These are phyloP conservation scores for Pelmatolapia mariae DNA, from an alignment of 2,113 vertebrate species.

Conservation along the genomic window DNA sequence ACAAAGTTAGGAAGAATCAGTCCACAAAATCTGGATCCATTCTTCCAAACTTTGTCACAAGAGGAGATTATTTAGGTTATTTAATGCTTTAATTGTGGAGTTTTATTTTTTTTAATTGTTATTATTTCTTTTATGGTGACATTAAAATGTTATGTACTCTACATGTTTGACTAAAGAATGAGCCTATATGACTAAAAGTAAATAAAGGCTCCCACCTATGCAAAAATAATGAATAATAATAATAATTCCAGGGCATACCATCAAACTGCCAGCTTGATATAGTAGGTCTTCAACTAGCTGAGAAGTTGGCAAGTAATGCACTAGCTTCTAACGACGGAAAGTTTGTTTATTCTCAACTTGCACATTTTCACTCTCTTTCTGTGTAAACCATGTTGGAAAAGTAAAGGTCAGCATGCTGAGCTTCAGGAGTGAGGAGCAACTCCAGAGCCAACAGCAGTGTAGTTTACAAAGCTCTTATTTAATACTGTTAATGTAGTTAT, in stretches of 20 bases:
- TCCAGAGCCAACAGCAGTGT: background rate
- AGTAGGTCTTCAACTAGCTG: background rate
- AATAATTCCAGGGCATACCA: background rate
- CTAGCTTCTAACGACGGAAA: background rate
- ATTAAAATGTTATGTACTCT: background rate
- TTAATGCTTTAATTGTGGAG: background rate
- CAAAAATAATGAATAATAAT: background rate
- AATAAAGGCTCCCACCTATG: background rate
- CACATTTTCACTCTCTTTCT: background rate
- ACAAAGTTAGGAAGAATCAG: background rate
- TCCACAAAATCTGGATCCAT: background rate
- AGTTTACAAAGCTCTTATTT: background rate
- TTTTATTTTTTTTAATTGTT: background rate
- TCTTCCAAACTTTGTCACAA: background rate
- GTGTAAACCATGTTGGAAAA: background rate
- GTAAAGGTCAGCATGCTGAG: background rate
- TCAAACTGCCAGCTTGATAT: background rate
- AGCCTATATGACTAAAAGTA: background rate
- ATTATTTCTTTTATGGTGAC: background rate
- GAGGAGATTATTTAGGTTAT: background rate
- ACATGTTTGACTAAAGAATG: background rate
- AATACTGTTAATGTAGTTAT: background rate
- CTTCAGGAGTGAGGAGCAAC: background rate
- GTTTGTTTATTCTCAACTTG: background rate
- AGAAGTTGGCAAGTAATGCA: background rate